Evolutionary conservation across 2,113 vertebrate genomes (phyloP).

Genomic region (Pollimyrus isidori): DNA sequence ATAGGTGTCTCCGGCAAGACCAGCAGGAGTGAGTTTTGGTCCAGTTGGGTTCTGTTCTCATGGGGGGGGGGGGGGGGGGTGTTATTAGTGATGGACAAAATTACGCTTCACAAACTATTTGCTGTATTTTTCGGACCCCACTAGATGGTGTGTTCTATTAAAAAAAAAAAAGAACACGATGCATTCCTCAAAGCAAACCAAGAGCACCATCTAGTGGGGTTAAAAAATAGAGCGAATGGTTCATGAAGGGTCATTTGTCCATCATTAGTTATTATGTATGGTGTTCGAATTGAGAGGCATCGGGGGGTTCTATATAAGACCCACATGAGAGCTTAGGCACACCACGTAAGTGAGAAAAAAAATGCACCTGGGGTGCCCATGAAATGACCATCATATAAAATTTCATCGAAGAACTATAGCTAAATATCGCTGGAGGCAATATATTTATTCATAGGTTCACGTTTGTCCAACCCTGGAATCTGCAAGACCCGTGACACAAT

Average conservation of each 20-base stretch:
- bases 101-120: neutral
- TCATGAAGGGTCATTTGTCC: neutral
- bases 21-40: conserved; percentile 67
- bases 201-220: neutral
- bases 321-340: neutral
- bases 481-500: neutral
- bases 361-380: neutral
- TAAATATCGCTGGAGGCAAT: neutral
- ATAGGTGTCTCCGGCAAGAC: conserved; percentile 64
- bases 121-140: neutral
- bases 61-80: neutral
- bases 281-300: neutral
- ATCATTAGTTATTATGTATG: neutral
- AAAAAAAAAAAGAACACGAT: neutral
- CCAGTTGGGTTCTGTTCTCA: neutral
- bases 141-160: neutral
- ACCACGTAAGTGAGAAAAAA: neutral
- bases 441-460: neutral
- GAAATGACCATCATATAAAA: neutral
- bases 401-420: neutral
- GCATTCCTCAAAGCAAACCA: neutral
- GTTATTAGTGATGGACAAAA: neutral
- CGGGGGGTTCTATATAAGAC: neutral
- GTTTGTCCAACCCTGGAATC: neutral
- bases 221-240: neutral